These are phyloP conservation scores for Hypotaenidia okinawae DNA, from an alignment of 2,797 vertebrate species.

Conservation along the genomic window DNA sequence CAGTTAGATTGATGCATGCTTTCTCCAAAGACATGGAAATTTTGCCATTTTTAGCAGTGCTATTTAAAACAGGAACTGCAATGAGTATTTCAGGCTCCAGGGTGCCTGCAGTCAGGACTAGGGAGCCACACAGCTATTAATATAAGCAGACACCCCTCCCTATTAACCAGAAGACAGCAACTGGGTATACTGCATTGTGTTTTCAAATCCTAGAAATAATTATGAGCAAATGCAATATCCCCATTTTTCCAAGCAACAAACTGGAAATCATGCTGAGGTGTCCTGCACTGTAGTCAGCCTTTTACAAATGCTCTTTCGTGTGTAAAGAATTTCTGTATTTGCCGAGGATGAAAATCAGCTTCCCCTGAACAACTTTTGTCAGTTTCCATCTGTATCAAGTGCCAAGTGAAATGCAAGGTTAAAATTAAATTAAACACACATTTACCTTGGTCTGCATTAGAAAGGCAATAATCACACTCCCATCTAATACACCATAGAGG, in stretches of 20 bases:
- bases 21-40: constrained; percentile 57
- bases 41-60: constrained; percentile 54
- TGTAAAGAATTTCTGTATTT: constrained; percentile 23
- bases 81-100: constrained; percentile 40
- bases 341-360: background rate
- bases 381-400: constrained; percentile 15
- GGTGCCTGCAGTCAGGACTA: constrained; percentile 37
- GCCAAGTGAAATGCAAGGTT: constrained; percentile 31
- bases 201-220: background rate
- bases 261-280: background rate
- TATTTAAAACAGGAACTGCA: constrained; percentile 58
- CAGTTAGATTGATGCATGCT: constrained; percentile 6
- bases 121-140: background rate
- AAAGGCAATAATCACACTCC: background rate
- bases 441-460: constrained; percentile 3
- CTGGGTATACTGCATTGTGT: background rate
- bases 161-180: background rate
- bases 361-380: constrained; percentile 39
- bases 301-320: background rate
- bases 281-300: background rate
- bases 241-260: background rate
- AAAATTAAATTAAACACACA: background rate
- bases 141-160: background rate
- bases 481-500: background rate
- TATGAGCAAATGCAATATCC: background rate